Evolutionary conservation across 2,797 vertebrate species (phyloP).

Genomic region (Sebastolobus alascanus): DNA sequence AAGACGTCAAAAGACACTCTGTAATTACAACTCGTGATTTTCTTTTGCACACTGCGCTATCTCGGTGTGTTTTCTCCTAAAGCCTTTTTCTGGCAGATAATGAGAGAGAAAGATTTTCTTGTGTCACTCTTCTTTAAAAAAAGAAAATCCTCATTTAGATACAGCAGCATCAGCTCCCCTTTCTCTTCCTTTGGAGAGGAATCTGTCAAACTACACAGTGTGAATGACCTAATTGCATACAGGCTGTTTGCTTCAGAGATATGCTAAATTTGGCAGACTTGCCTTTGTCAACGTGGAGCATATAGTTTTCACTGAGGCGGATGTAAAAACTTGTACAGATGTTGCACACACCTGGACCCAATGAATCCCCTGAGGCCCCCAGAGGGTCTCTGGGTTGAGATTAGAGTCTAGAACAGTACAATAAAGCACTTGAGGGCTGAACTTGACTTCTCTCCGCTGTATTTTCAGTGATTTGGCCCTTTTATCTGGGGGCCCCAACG

Average conservation of each 20-base stretch:
- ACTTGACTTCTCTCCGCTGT: constrained; percentile 4
- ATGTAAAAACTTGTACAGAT: constrained; percentile 45
- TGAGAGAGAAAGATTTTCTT: constrained; percentile 22
- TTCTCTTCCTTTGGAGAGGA: constrained; percentile 16
- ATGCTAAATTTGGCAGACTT: constrained; percentile 48
- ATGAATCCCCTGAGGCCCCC: constrained; percentile 11
- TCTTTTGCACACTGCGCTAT: neutral
- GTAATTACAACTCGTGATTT: constrained; percentile 5
- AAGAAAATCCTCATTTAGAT: constrained; percentile 18
- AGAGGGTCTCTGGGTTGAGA: constrained; percentile 8
- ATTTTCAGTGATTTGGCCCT: constrained; percentile 1
- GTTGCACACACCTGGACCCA: constrained; percentile 61
- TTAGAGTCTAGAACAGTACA: constrained; percentile 5
- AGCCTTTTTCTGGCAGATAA: constrained; percentile 17
- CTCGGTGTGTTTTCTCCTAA: neutral
- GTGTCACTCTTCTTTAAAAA: constrained; percentile 17
- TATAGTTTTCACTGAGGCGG: constrained; percentile 10
- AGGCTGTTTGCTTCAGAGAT: constrained; percentile 36
- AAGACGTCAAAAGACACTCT: neutral
- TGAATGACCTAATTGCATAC: constrained; percentile 49
- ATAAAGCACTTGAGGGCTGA: constrained; percentile 7
- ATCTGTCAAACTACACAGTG: constrained; percentile 42
- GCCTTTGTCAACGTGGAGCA: constrained; percentile 5
- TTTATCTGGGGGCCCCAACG: no score
- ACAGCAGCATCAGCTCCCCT: constrained; percentile 16